Conservation (phyloP, 2,888 invertebrate species). For the Heteromyza rotundicornis region DNA sequence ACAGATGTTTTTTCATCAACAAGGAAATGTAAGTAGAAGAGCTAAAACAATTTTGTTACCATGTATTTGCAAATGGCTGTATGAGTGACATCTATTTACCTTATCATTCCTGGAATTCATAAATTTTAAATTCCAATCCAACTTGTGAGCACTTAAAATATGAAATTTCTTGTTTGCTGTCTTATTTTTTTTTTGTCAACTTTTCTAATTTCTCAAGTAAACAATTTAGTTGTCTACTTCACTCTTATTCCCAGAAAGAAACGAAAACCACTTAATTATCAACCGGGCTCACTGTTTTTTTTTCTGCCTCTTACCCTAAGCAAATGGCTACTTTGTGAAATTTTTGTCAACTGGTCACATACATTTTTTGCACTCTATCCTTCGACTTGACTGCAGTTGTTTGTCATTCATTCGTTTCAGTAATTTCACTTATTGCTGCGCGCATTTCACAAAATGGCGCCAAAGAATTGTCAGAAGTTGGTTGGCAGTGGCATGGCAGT, state of each 20-base stretch:
- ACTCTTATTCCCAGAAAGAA: background rate
- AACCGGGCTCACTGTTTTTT: background rate
- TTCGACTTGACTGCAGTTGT: background rate
- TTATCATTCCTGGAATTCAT: too few relatives aligned
- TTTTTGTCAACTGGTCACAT: conserved; percentile 41
- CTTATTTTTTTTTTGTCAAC: background rate
- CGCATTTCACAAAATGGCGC: background rate
- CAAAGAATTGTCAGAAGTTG: background rate
- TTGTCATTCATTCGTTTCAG: too few relatives aligned
- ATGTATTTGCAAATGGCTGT: too few relatives aligned
- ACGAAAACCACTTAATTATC: background rate
- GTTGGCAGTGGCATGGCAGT: too few relatives aligned
- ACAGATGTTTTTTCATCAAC: background rate
- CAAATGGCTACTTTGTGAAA: conserved; percentile 53
- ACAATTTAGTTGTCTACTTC: background rate
- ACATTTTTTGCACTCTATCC: background rate
- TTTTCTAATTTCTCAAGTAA: background rate
- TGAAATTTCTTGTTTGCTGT: too few relatives aligned
- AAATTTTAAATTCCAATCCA: too few relatives aligned
- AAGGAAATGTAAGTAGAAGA: too few relatives aligned
- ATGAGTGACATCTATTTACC: too few relatives aligned
- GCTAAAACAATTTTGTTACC: too few relatives aligned
- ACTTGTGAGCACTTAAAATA: too few relatives aligned
- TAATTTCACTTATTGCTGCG: too few relatives aligned
- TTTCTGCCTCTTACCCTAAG: conserved; percentile 14